Base-by-base conservation (phyloP, 2,113 vertebrate species). In the Globicephala melas region DNA sequence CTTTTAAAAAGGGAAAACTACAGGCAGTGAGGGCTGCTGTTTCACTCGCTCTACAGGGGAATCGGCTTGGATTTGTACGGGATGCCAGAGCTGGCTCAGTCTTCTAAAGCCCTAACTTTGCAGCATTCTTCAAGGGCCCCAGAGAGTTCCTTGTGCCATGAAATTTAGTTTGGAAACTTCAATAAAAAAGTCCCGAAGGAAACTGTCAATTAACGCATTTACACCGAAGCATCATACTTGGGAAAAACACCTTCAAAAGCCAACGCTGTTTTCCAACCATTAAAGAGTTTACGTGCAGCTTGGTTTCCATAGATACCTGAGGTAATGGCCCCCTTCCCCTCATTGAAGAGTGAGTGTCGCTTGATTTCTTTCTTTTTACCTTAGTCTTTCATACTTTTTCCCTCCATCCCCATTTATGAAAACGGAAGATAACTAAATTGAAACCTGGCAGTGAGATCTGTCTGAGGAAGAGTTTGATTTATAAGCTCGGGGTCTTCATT, bases 141-240 rank as follows among this genome's bases (percentile, higher is more conserved):
- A 47, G 98, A 97, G 97, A 97, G 98, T 97, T 98, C 98, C 97
- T 74, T 38, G 84, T 97, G 98, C 95, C 50, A n/a, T 97, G 58
- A 81, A 95, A 97, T 98, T 98, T 98, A 98, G 97, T 98, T 98
- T 97, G 98, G 97, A 93, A 98, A 98, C 98, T 97, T 98, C 97
- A 98, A 92, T 96, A 28, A 94, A 96, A 97, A 98, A 98, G 97
- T 98, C 98, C 92, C 44, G 25, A 98, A 98, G 98, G 96, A 98
- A 98, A 94, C 98, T 98, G 98, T 98, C 98, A 99, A 98, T 99
- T 98, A 99, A 98, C 95, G 97, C 98, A 92, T 98, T 98, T 98
- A 98, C 96, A 97, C 92, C 23, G 95, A 96, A 97, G 92, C 9
- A 73, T 94, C 95, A 95, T 36, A 93, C 89, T 96, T 87, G 96